A percentile compares a stretch with the other conserved stretches of the same genome.
Conservation (phyloP, 2,888 invertebrate genomes). For the Eumerus sabulonum region DNA sequence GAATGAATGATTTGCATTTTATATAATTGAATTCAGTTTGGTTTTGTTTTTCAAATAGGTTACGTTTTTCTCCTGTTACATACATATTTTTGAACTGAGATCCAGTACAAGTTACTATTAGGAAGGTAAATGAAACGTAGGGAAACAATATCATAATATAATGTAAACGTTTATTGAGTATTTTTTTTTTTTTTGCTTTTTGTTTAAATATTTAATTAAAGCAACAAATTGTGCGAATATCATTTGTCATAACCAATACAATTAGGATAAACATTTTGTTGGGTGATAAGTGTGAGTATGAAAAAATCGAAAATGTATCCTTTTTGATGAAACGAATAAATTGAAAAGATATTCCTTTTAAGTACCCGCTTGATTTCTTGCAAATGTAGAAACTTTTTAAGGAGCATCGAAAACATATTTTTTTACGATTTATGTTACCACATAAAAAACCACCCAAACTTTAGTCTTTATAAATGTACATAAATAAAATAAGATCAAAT, state of each 20-base stretch:
- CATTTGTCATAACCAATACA: slow-evolving; percentile 20
- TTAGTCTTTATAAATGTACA: slow-evolving; percentile 33
- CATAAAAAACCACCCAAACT: neutral
- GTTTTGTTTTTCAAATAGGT: slow-evolving; percentile 58
- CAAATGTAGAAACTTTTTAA: too few species aligned
- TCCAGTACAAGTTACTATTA: slow-evolving; percentile 27
- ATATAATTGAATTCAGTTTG: slow-evolving; percentile 55
- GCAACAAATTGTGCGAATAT: slow-evolving; percentile 48
- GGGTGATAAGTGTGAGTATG: neutral
- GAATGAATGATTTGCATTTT: slow-evolving; percentile 31
- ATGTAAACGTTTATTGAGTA: slow-evolving; percentile 30
- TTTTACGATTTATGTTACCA: too few species aligned
- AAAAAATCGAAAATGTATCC: too few species aligned
- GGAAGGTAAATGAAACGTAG: slow-evolving; percentile 5
- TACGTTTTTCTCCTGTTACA: slow-evolving; percentile 13
- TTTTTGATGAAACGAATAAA: too few species aligned
- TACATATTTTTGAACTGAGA: slow-evolving; percentile 33
- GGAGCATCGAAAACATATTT: too few species aligned
- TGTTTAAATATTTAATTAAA: too few species aligned
- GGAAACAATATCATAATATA: neutral
- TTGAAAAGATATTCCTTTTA: too few species aligned
- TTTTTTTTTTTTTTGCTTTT: too few species aligned
- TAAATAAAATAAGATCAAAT: neutral
- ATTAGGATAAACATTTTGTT: slow-evolving; percentile 22
- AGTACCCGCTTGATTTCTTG: too few species aligned